Conservation (phyloP, 1,140 invertebrate species). For the Leptinotarsa defecta region DNA sequence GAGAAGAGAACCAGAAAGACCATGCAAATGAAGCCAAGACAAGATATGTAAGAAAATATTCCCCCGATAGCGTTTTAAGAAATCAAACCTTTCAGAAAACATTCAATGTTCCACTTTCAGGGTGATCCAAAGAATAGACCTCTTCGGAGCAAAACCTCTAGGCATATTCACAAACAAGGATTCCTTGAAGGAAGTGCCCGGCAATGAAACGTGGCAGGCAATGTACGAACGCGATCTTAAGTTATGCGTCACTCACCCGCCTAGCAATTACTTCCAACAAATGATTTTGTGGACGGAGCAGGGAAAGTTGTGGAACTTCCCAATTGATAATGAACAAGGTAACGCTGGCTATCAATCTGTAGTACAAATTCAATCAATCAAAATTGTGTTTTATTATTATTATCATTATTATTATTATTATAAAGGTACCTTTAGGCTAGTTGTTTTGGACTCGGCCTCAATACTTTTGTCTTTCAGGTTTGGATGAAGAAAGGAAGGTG, state of each 20-base stretch:
- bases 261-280: conserved; percentile 89
- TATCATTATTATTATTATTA: too few relatives aligned
- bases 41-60: conserved; percentile 1
- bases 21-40: not conserved
- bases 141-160: conserved; percentile 64
- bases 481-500: conserved; percentile 78
- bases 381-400: not conserved
- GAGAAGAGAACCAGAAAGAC: not conserved
- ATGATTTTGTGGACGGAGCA: conserved; percentile 93
- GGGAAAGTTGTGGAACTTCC: conserved; percentile 95
- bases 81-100: not conserved
- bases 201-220: conserved; percentile 70
- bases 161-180: conserved; percentile 62
- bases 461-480: conserved; percentile 61
- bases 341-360: conserved; percentile 20
- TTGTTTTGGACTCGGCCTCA: too few relatives aligned
- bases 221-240: conserved; percentile 70
- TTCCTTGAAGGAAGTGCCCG: conserved; percentile 52
- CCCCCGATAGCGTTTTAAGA: not conserved
- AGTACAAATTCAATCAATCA: too few relatives aligned
- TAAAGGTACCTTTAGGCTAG: too few relatives aligned
- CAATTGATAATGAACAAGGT: conserved; percentile 97
- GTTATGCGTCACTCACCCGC: conserved; percentile 68
- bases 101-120: conserved; percentile 30
- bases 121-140: conserved; percentile 55